Base-by-base conservation (phyloP, 2,113 vertebrate species). In the Periophthalmodon schlosseri region DNA sequence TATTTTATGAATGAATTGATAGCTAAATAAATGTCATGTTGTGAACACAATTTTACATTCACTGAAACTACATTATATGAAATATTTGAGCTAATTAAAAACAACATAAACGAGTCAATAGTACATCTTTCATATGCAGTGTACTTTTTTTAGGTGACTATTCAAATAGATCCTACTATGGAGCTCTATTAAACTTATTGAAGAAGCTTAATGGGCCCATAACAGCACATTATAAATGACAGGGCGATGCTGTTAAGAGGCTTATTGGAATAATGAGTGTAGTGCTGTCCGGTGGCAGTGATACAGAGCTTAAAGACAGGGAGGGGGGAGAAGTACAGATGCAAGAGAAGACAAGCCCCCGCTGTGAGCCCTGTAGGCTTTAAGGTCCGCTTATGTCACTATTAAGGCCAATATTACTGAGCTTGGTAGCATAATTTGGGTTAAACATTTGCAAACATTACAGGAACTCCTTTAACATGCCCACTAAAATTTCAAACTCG, bases 191-290 rank as follows among this genome's bases (percentile, higher is more conserved):
- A 75, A 80, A 64, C 34, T 10, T 64, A 64, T 0, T 16, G 71
- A 36, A 60, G n/a, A 63, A 23, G 23, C 66, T 65, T 76, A 16
- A 34, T 69, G 34, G 33, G 34, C 33, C 36, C 72, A 69, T 72
- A 77, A 77, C 74, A 61, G 64, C 70, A 57, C 68, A 49, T 70
- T 47, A 75, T 34, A 82, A 78, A 68, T 81, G 79, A 70, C 77
- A 78, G 83, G 69, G 70, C 72, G 69, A 57, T 2, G 39, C 58
- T 57, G 60, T 77, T 85, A 89, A 89, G 88, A 64, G 70, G 88
- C 81, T 91, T 89, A 89, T 70, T 74, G 74, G 78, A 84, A 87
- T 86, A 86, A 88, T 82, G 83, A 78, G 70, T 76, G 71, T 74
- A 70, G 58, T 79, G 84, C 15, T 74, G 75, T 81, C 78, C 78